Evolutionary conservation across 1,140 invertebrate species (phyloP).

Genomic region (Bombus polaris): DNA sequence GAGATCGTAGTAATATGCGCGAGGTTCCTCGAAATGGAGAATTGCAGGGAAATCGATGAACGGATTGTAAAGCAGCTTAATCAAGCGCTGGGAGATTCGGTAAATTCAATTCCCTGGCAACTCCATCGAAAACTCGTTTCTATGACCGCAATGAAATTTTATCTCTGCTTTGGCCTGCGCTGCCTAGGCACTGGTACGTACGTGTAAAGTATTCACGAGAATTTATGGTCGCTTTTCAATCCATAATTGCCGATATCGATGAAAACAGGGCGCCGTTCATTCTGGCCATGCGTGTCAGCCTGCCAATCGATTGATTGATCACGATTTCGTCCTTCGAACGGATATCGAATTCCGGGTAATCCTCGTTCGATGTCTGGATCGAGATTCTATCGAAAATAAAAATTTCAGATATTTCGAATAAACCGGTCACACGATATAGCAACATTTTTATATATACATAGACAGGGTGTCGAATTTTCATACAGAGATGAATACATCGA

Average conservation of each 20-base stretch:
- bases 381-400: not conserved
- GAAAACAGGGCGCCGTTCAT: constrained; percentile 54
- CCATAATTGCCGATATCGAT: constrained; percentile 52
- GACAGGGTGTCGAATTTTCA: not conserved
- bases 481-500: not conserved
- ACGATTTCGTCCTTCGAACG: not conserved
- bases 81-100: constrained; percentile 60
- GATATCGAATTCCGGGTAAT: not conserved
- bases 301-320: constrained; percentile 47
- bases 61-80: constrained; percentile 52
- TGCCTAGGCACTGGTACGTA: not conserved
- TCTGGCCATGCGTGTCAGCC: constrained; percentile 27
- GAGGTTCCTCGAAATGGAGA: constrained; percentile 2
- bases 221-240: constrained; percentile 67
- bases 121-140: constrained; percentile 27
- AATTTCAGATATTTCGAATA: not conserved
- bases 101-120: constrained; percentile 61
- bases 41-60: constrained; percentile 19
- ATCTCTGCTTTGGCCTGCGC: not conserved
- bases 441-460: not conserved
- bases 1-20: not conserved
- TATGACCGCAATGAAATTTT: constrained; percentile 59
- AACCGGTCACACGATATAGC: not conserved
- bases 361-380: not conserved
- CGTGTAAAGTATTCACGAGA: constrained; percentile 66